phyloP scores from a whole-genome alignment of 2,113 vertebrate species.

The Cettia cetti region DNA sequence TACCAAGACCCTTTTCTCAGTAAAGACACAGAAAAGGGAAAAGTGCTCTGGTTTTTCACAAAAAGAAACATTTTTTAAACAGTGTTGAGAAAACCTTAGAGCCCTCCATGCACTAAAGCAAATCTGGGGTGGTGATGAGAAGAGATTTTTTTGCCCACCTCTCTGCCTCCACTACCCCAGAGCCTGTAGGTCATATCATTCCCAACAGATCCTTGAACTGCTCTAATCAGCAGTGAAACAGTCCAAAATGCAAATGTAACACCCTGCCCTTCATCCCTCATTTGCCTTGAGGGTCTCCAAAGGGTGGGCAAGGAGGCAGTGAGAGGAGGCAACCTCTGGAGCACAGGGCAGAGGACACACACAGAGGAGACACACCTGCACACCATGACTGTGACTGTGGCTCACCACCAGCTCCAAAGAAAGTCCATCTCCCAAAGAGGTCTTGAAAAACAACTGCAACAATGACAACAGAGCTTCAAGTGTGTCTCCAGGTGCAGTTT shows the following conservation, averaged over 20 bases:
- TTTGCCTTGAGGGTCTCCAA: background rate
- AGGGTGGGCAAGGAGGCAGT: background rate
- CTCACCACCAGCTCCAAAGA: background rate
- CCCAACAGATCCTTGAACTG: background rate
- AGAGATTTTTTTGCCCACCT: background rate
- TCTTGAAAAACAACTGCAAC: background rate
- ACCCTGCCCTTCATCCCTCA: background rate
- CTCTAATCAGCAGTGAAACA: background rate
- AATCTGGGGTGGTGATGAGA: background rate
- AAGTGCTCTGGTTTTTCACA: background rate
- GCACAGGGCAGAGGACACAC: background rate
- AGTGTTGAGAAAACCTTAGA: background rate
- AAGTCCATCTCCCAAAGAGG: background rate
- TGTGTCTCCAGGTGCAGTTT: background rate
- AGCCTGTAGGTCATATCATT: background rate
- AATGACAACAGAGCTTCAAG: background rate
- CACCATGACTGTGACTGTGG: background rate
- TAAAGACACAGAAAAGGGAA: background rate
- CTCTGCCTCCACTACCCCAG: background rate
- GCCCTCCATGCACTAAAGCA: background rate
- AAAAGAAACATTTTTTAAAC: background rate
- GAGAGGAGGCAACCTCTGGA: rapidly evolving
- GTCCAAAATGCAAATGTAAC: background rate
- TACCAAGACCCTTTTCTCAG: background rate
- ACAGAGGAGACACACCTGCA: background rate